These are phyloP conservation scores for Spisula subtruncata DNA, from an alignment of 2,888 invertebrate species.

Conservation along the genomic window DNA sequence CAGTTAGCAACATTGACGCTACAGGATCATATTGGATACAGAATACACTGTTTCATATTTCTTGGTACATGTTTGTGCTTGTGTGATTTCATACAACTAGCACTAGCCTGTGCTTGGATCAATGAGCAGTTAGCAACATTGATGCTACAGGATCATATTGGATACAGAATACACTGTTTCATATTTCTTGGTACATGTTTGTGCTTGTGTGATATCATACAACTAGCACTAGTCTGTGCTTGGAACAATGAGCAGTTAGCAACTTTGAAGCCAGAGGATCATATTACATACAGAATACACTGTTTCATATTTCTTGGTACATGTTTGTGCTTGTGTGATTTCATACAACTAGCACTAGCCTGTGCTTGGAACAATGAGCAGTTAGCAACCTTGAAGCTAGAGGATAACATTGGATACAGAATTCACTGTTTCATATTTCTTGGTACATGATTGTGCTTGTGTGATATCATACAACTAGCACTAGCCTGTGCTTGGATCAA, in stretches of 20 bases:
- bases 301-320: constrained; percentile 26
- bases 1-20: constrained; percentile 3
- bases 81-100: constrained; percentile 43
- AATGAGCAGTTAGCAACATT: constrained; percentile 35
- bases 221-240: constrained; percentile 36
- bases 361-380: constrained; percentile 31
- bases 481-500: constrained; percentile 54
- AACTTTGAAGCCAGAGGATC: neutral
- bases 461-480: constrained; percentile 42
- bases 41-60: constrained; percentile 3
- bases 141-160: neutral
- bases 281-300: neutral
- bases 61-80: constrained; percentile 53
- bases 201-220: constrained; percentile 34
- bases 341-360: constrained; percentile 26
- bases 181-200: constrained; percentile 39
- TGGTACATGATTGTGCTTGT: constrained; percentile 35
- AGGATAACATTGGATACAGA: neutral
- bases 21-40: constrained; percentile 7
- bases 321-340: neutral
- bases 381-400: neutral
- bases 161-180: neutral
- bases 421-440: neutral
- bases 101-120: constrained; percentile 52
- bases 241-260: constrained; percentile 1